Evolutionary conservation across 2,113 vertebrate genomes (phyloP), one percentile per base, ranked within the genome.

Genomic region (Chrysemys picta): DNA sequence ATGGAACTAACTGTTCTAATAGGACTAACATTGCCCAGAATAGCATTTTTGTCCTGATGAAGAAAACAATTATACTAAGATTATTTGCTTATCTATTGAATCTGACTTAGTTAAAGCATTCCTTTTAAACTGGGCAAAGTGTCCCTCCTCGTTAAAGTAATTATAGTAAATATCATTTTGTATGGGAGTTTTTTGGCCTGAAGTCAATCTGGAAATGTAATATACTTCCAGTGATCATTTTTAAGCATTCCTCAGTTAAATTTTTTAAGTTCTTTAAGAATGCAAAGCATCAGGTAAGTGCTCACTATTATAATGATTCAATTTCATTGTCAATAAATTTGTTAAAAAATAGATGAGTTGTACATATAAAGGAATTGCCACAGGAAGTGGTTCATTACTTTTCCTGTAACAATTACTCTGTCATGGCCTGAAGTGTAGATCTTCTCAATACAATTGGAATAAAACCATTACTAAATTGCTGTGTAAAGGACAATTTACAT

Each of bases 401-500:
- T 90, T 86, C 56, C 49, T 80, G 6, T 45, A 84, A 91, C 53
- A 90, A 87, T 35, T 78, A 27, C 75, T 29, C 10, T 65, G 2
- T 79, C 72, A 82, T 35, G 57, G 45, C 47, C 57, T 1, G 1
- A 94, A 85, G 3, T 57, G 10, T 24, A 90, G 31, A 89, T 85
- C 10, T 4, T 95, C 8, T 86, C 24, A 80, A 86, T 87, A 27
- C 52, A 84, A 62, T 96, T 95, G 69, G 50, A 79, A 88, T 25
- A 89, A 81, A 85, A 19, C 3, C 10, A 82, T 14, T 89, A 84
- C 35, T 82, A 82, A 86, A 92, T 89, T 91, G 86, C 24, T 92
- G 85, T 78, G 56, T 56, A 91, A 38, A 94, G 3, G 27, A 91
- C 25, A 92, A 69, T 91, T 94, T 94, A 83, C 42, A 1, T 93